Conservation (phyloP, 30 jellyfish, hydroid and myxozoan genomes). For the Sanderia malayensis region DNA sequence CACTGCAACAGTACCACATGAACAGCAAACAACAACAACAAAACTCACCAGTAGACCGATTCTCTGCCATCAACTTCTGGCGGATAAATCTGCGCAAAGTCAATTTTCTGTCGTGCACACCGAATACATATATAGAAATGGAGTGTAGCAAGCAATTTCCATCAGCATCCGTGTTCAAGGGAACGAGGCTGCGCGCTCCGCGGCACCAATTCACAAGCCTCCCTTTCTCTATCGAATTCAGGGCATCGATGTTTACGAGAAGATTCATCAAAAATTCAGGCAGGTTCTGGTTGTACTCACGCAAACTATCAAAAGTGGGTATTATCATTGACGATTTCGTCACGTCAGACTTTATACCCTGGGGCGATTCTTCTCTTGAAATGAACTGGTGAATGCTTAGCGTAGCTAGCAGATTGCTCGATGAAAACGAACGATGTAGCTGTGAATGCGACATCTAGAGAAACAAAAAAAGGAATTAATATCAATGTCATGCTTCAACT, state of each 20-base stretch:
- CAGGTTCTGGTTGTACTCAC: slow-evolving; percentile 3
- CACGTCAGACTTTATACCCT: slow-evolving; percentile 58
- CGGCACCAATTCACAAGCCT: slow-evolving; percentile 69
- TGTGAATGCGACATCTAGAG: too few species aligned
- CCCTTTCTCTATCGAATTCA: slow-evolving; percentile 6
- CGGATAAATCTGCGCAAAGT: slow-evolving; percentile 42
- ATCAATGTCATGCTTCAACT: too few species aligned
- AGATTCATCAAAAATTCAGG: slow-evolving; percentile 27
- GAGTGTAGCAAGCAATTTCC: slow-evolving; percentile 83
- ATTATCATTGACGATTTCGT: slow-evolving; percentile 76
- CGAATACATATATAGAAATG: slow-evolving; percentile 66
- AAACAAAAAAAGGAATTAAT: too few species aligned
- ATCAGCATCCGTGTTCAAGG: slow-evolving; percentile 62
- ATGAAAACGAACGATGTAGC: slow-evolving; percentile 17
- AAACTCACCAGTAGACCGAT: slow-evolving; percentile 11
- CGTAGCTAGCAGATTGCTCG: slow-evolving; percentile 60
- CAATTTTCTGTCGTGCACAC: slow-evolving; percentile 75
- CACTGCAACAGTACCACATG: background rate
- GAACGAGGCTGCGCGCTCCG: slow-evolving; percentile 53
- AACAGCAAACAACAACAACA: background rate
- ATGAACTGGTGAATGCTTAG: slow-evolving; percentile 45
- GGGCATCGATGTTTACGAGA: slow-evolving; percentile 9
- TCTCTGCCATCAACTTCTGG: slow-evolving; percentile 30
- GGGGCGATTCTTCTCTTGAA: slow-evolving; percentile 32
- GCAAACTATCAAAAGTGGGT: slow-evolving; percentile 34